Base-by-base conservation (phyloP, 2,888 invertebrate genomes). In the Ormyrus labotus region DNA sequence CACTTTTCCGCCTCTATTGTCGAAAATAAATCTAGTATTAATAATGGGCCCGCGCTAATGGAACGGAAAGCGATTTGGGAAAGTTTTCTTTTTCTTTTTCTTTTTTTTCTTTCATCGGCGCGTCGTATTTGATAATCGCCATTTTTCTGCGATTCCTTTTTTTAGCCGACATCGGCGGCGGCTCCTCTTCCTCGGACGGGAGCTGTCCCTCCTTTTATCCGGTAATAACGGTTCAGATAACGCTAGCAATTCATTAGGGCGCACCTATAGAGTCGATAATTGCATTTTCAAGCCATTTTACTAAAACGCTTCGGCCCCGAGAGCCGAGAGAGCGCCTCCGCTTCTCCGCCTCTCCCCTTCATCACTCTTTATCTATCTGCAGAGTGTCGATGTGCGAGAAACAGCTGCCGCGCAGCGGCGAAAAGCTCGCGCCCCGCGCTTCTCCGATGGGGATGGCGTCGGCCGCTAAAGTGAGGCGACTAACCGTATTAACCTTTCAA, bases 401-500 rank as follows among this genome's bases (percentile, higher is more conserved):
- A 65, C 65, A 50, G 51, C 51, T 57, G n/a, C 6, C 47, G 34
- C 11, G 34, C 3, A 63, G 63, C 11, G 19, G 34, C 45, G 34
- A 11, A 61, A 5, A 10, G 19, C 7, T 7, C 19, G 19, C 45
- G 45, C 47, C 47, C n/a, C 7, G n/a, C 45, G 63, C 63, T 64
- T 64, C 63, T 48, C 4, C 13, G 19, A 50, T 65, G 19, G 48
- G 64, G 48, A 65, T 7, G n/a, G 64, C 9, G 64, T 64, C 50
- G 19, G 65, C 7, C 34, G 19, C 65, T 13, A 65, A 65, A 83
- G 86, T 76, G 83, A 82, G 82, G 81, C 83, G 86, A 86, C 84
- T 90, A 90, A 90, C 90, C 88, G 87, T 88, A 89, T 90, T 90
- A 90, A 89, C 90, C 90, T 90, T 89, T 90, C 89, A 83, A 83